Percentiles rank a stretch among this genome's conserved stretches.
Evolutionary conservation across 53 echinoderm and acorn worm genomes (phyloP).

Genomic region (Echinometra lucunter): DNA sequence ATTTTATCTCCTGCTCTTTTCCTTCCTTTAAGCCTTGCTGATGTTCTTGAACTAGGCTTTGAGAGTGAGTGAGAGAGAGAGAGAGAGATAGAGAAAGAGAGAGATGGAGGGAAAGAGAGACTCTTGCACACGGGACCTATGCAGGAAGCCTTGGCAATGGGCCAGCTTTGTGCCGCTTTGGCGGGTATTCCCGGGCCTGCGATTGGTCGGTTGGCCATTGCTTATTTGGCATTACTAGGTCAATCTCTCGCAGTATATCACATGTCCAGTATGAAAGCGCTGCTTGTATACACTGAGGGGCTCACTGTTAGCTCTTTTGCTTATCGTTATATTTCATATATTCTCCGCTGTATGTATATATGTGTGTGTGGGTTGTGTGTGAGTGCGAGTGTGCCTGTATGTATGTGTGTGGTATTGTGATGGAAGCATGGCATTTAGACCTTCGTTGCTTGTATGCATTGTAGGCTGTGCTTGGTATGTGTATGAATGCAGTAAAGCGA

Average conservation of each 20-base stretch:
- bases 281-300: constrained; percentile 20
- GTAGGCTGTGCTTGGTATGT: constrained; percentile 21
- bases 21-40: background rate
- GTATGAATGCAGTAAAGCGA: constrained; percentile 52
- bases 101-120: background rate
- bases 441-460: background rate
- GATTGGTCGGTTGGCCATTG: constrained; percentile 58
- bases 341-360: constrained; percentile 20
- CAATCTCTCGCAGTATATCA: constrained; percentile 57
- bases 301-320: constrained; percentile 27
- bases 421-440: constrained; percentile 11
- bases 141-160: constrained; percentile 68
- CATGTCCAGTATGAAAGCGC: constrained; percentile 62
- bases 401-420: constrained; percentile 39
- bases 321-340: constrained; percentile 60
- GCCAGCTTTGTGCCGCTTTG: constrained; percentile 68
- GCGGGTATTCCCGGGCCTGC: constrained; percentile 41
- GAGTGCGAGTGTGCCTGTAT: constrained; percentile 53
- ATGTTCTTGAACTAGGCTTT: constrained; percentile 64
- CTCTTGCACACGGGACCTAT: constrained; percentile 66
- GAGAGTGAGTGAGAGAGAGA: constrained; percentile 48
- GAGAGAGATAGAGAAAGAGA: background rate
- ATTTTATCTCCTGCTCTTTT: constrained; percentile 37
- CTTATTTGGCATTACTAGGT: constrained; percentile 74
- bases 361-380: constrained; percentile 11